phyloP scores from a whole-genome alignment of 2,888 invertebrate species.

The Macrosoma leucophasiata region DNA sequence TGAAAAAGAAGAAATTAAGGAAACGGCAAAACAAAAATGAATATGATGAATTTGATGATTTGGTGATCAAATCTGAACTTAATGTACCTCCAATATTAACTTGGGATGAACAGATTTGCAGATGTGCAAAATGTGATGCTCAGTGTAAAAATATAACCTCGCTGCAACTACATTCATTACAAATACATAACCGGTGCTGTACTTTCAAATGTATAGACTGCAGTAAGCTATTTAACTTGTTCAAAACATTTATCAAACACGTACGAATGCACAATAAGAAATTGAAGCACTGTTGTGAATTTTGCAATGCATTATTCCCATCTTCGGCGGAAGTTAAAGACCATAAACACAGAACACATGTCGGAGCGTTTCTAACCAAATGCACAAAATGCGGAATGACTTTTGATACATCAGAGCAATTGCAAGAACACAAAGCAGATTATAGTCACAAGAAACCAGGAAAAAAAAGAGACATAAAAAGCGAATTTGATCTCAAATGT shows the following conservation, averaged over 20 bases:
- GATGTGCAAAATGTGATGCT: slow-evolving; percentile 59
- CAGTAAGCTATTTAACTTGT: slow-evolving; percentile 43
- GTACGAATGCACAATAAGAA: slow-evolving; percentile 49
- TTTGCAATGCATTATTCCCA: slow-evolving; percentile 47
- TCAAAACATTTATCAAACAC: slow-evolving; percentile 51
- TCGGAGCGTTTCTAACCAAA: slow-evolving; percentile 30
- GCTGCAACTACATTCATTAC: slow-evolving; percentile 52
- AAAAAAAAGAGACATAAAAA: slow-evolving; percentile 23
- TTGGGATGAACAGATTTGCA: slow-evolving; percentile 58
- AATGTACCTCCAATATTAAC: slow-evolving; percentile 30
- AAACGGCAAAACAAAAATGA: slow-evolving; percentile 25
- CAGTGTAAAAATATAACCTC: slow-evolving; percentile 54
- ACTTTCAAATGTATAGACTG: slow-evolving; percentile 60
- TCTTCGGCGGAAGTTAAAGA: slow-evolving; percentile 40
- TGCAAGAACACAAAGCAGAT: slow-evolving; percentile 50
- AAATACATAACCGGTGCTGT: slow-evolving; percentile 57
- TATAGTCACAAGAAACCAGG: slow-evolving; percentile 37
- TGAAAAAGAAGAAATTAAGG: slow-evolving; percentile 40
- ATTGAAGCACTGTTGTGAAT: slow-evolving; percentile 55
- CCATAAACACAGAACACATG: slow-evolving; percentile 41
- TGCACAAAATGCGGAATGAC: slow-evolving; percentile 51
- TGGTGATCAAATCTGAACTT: slow-evolving; percentile 15
- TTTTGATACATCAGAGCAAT: slow-evolving; percentile 45
- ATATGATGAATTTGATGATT: slow-evolving; percentile 9
- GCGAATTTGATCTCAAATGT: slow-evolving; percentile 47